Evolutionary conservation across 2,888 invertebrate genomes (phyloP), one percentile per base, ranked within the genome.

Genomic region (Bhutanitis thaidina): DNA sequence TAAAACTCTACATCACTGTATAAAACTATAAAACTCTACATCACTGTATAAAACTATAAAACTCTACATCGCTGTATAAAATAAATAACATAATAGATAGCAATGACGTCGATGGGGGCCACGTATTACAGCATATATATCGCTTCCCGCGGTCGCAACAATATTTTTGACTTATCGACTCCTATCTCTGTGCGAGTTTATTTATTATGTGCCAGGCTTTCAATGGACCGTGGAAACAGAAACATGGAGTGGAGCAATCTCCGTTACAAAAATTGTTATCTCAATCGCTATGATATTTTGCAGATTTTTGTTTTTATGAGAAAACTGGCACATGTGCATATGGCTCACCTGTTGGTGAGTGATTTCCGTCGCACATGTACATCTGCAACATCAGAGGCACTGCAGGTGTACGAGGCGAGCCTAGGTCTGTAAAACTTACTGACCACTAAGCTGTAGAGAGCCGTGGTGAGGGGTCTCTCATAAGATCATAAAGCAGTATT

Each of bases 131-230:
- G 32, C 36, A 14, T 32, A 49, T 49, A 27, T 43, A 49, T 43
- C 43, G 37, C 37, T 49, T 32, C 37, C 49, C 32, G 16, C 32
- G 12, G 43, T 38, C 49, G 43, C 49, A 49, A 49, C 37, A 49
- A 49, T 49, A 49, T 49, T 43, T 43, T 37, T 32, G 49, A 49
- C 37, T 36, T 43, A 49, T 43, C 43, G 37, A 12, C 43, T 13
- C 43, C 15, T 36, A 43, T 25, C 43, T 36, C 27, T 13, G 25
- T 35, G 35, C 27, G 15, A 12, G 36, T 37, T n/a, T n/a, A 43
- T 49, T 43, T 37, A 49, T 49, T 37, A 43, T n/a, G 10, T n/a
- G 3, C n/a, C 32, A 32, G 30, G 30, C n/a, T n/a, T 4, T 12
- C n/a, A 32, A 46, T 14, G 30, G 10, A 32, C 45, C 16, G 15